Base-by-base conservation (phyloP, 2,888 invertebrate genomes). In the Phoronis australis region DNA sequence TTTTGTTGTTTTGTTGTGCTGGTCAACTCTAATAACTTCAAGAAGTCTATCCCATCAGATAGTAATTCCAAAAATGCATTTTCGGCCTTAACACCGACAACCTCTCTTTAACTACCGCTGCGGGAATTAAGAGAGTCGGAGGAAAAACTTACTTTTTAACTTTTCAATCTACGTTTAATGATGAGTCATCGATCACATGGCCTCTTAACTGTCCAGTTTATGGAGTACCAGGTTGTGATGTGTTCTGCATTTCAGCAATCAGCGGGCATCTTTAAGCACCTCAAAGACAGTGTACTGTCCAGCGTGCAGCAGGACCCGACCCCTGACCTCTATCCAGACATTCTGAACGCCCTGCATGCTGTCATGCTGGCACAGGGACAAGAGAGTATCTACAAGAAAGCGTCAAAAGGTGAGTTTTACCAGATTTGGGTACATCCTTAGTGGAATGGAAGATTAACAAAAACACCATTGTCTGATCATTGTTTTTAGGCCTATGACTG, bases 351-450 rank as follows among this genome's bases (percentile, higher is more conserved):
- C 31, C 81, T 99, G 23, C 83, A 88, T 46, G 82, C 87, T 42
- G 63, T 99, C 44, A 95, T 96, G 94, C 80, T 97, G 42, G 96
- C 99, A 18, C 97, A 99, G 80, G 97, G 94, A 6, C 99, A 99
- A 79, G 99, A 99, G 80, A 88, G 93, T 59, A 90, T 97, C 76
- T 91, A 92, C 42, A 84, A 87, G 70, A 99, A 99, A 80, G 95
- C 96, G 38, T 73, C 75, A 21, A 70, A 72, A 59, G 80, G 80
- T 79, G 54, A 52, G 59, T 51, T n/a, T 1, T 39, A 15, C 1
- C n/a, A 12, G 35, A 15, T 2, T 2, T 3, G 40, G 4, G 3
- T 2, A 6, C 15, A 40, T 40, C 20, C 21, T 37, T 12, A 27
- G 21, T 39, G 45, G 21, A n/a, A 3, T 39, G 21, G 1, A 52